Conservation (phyloP, 2,888 invertebrate species). For the Eupithecia subumbrata region DNA sequence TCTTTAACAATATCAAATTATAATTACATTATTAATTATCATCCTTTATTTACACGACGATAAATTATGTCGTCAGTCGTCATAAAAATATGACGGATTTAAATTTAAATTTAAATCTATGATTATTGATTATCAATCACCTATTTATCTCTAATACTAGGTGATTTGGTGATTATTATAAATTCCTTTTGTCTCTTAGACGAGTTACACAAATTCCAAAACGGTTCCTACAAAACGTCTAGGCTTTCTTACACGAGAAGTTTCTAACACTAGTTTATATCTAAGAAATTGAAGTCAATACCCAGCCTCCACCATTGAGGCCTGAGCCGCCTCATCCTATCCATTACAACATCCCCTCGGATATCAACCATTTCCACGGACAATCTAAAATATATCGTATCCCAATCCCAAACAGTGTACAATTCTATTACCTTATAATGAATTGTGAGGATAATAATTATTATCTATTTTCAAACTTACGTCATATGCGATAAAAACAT, state of each 20-base stretch:
- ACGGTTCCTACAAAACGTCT: slow-evolving; percentile 55
- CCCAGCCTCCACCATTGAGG: not conserved
- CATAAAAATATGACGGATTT: slow-evolving; percentile 7
- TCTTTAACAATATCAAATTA: slow-evolving; percentile 27
- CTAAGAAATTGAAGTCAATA: slow-evolving; percentile 18
- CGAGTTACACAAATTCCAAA: slow-evolving; percentile 54
- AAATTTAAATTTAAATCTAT: not conserved
- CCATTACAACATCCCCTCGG: not conserved
- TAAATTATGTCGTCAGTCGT: slow-evolving; percentile 10
- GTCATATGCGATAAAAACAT: not conserved
- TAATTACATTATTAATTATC: slow-evolving; percentile 9
- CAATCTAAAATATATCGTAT: not conserved
- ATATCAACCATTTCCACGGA: not conserved
- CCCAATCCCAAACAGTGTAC: slow-evolving; percentile 3
- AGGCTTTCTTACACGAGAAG: slow-evolving; percentile 48
- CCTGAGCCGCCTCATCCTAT: not conserved
- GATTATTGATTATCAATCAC: not conserved
- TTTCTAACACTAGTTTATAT: slow-evolving; percentile 18
- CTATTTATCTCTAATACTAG: slow-evolving; percentile 31
- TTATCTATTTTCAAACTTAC: not conserved
- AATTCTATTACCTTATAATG: not conserved
- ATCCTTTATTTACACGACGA: slow-evolving; percentile 14
- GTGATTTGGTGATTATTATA: slow-evolving; percentile 50
- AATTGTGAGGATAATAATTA: not conserved
- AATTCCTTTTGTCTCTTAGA: slow-evolving; percentile 70